These are phyloP conservation scores for Hydrotaea cyrtoneurina DNA, from an alignment of 2,888 invertebrate species.

Conservation along the genomic window DNA sequence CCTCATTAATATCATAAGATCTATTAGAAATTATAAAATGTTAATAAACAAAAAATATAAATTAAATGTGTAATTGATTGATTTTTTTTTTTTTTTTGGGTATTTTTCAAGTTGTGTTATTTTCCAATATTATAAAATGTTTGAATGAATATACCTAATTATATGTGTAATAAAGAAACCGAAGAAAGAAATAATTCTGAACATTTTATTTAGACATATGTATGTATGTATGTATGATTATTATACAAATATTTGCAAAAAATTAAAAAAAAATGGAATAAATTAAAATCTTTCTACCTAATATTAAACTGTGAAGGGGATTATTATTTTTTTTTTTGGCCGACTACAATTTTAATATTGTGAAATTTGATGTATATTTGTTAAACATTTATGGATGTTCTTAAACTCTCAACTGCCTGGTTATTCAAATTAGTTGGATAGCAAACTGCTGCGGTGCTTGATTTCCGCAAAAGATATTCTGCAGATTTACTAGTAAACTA, in stretches of 20 bases:
- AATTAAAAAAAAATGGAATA: neutral
- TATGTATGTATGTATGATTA: neutral
- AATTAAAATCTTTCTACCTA: neutral
- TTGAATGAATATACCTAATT: neutral
- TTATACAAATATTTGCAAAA: neutral
- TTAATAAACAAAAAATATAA: conserved; percentile 7
- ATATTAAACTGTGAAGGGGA: too few species aligned
- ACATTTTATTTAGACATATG: neutral
- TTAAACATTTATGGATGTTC: too few species aligned
- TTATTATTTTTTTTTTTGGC: too few species aligned
- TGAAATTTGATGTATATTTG: too few species aligned
- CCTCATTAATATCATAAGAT: conserved; percentile 7
- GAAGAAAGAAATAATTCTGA: neutral
- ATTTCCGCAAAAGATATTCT: too few species aligned
- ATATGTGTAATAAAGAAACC: neutral
- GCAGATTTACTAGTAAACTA: too few species aligned
- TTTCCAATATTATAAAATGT: neutral
- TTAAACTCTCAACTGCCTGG: too few species aligned
- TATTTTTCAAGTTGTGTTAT: neutral
- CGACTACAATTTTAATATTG: too few species aligned
- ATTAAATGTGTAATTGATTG: neutral
- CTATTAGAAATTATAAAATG: neutral
- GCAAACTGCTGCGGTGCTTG: too few species aligned
- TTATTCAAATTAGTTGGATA: too few species aligned
- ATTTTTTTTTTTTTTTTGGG: neutral